Conservation (phyloP, 2,113 vertebrate species). For the Daubentonia madagascariensis region DNA sequence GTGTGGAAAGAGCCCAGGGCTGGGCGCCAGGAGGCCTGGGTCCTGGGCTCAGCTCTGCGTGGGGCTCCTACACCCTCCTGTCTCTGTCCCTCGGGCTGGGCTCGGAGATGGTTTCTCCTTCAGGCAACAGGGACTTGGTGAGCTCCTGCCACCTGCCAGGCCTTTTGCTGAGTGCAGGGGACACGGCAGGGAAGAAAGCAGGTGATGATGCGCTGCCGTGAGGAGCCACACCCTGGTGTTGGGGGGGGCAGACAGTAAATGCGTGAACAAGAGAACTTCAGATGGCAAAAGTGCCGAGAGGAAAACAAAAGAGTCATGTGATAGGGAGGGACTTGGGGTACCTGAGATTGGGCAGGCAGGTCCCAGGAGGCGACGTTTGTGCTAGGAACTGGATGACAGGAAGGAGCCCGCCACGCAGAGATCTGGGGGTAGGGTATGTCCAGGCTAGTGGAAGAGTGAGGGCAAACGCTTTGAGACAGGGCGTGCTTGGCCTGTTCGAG, state of each 20-base stretch:
- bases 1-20: background rate
- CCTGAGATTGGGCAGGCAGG: background rate
- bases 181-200: background rate
- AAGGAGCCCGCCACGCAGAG: background rate
- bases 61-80: background rate
- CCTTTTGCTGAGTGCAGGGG: background rate
- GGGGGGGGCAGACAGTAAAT: background rate
- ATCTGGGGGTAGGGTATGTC: background rate
- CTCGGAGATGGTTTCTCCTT: background rate
- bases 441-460: background rate
- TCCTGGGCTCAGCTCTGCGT: background rate
- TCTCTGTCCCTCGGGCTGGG: background rate
- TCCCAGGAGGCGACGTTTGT: background rate
- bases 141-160: background rate
- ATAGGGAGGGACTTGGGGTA: too few species aligned
- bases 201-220: background rate
- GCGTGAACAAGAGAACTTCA: background rate
- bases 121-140: background rate
- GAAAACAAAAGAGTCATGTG: background rate
- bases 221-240: background rate
- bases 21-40: background rate
- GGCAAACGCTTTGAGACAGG: background rate
- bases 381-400: background rate
- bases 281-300: background rate
- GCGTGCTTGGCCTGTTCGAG: background rate